phyloP scores from a whole-genome alignment of 2,888 invertebrate species.

The Cosmopolites sordidus region DNA sequence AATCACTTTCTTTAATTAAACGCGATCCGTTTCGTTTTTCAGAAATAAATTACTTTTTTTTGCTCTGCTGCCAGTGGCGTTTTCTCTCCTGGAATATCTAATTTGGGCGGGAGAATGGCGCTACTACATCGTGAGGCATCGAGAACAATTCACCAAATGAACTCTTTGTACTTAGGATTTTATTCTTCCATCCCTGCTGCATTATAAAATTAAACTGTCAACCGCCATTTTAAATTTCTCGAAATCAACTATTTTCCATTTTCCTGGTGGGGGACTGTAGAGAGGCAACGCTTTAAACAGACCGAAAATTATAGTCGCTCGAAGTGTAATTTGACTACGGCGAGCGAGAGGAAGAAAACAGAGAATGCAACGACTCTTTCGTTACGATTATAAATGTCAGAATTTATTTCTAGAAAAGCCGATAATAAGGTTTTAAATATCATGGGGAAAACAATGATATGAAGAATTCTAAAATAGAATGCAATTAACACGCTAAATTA shows the following conservation, averaged over 20 bases:
- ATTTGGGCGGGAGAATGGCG: neutral
- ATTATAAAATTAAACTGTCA: slow-evolving; percentile 1
- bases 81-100: neutral
- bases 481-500: too few relatives aligned
- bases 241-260: neutral
- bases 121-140: neutral
- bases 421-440: too few relatives aligned
- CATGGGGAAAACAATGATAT: too few relatives aligned
- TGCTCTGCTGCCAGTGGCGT: neutral
- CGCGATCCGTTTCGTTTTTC: slow-evolving; percentile 8
- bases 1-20: slow-evolving; percentile 21
- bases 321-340: too few relatives aligned
- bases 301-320: too few relatives aligned
- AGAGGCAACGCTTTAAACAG: too few relatives aligned
- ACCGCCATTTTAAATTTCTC: neutral
- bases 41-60: neutral
- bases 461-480: too few relatives aligned
- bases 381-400: too few relatives aligned
- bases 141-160: neutral
- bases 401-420: too few relatives aligned
- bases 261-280: too few relatives aligned
- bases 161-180: neutral
- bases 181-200: neutral
- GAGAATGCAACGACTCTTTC: too few relatives aligned
- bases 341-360: too few relatives aligned